Base-by-base conservation (phyloP, 2,113 vertebrate species). In the Cercopithecus mona region DNA sequence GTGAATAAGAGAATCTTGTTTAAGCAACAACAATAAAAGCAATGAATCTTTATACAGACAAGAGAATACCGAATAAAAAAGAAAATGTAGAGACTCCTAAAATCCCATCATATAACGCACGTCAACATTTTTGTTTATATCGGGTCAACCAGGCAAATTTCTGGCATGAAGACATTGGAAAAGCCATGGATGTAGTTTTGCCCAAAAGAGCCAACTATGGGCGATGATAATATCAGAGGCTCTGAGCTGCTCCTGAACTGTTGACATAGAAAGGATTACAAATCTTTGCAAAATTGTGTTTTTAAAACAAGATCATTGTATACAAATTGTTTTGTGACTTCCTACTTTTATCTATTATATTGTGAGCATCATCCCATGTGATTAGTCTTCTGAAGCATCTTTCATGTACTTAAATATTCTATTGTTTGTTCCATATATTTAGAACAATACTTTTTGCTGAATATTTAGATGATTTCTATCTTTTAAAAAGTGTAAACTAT, bases 361-460 rank as follows among this genome's bases (percentile, higher is more conserved):
- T 89, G 76, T 64, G 40, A 43, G 2, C 25, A 80, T 66, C 50
- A 61, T 35, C 87, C 55, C 50, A 14, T 64, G 3, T 82, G 23
- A 52, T 83, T 93, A 45, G 11, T 59, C 20, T 84, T 92, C 27
- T 73, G 88, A 93, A 43, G 8, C 48, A 50, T 78, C 38, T 85
- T 76, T 40, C 25, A 70, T 13, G 61, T 14, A 32, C 6, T 20
- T 66, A 35, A 82, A 3, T 75, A 66, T 95, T 90, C 43, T 88
- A 30, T 83, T 97, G 30, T 73, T 90, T 90, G 6, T 66, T 88
- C 73, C 18, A 20, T 80, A 85, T 91, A n/a, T 96, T 96, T 66
- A 95, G 97, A 76, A 13, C 6, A 48, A 25, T 85, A 35, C 10
- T 35, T 16, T 93, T 55, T 32, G 30, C 30, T 61, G 23, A 94